Percentiles rank a stretch among this genome's conserved stretches.
Conservation (phyloP, 2,797 vertebrate species). For the Anguilla obscura region DNA sequence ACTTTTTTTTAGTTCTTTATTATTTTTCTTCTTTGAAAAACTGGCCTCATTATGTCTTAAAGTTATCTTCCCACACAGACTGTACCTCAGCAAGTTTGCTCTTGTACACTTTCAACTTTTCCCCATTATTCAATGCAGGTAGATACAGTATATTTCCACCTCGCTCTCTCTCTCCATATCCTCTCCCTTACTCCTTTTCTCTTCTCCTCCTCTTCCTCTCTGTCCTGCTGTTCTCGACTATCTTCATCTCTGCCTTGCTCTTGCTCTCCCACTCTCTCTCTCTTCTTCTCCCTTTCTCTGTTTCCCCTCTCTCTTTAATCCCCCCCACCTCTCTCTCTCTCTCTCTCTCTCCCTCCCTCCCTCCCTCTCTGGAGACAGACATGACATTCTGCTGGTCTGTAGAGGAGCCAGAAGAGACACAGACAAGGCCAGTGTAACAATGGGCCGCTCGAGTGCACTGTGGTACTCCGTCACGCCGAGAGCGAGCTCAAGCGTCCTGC, state of each 20-base stretch:
- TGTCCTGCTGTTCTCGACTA: background rate
- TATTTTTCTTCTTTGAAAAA: constrained; percentile 2
- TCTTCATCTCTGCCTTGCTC: background rate
- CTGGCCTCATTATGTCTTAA: background rate
- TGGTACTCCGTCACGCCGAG: constrained; percentile 32
- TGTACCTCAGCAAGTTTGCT: background rate
- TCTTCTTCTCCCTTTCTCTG: background rate
- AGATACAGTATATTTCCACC: background rate
- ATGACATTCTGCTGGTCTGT: constrained; percentile 22
- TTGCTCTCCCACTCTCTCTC: background rate
- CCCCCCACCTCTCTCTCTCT: background rate
- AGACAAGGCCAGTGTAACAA: constrained; percentile 54
- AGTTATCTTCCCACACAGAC: constrained; percentile 19
- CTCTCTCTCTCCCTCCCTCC: background rate
- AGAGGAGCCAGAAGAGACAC: constrained; percentile 28
- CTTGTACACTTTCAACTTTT: constrained; percentile 13
- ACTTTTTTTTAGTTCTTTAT: background rate
- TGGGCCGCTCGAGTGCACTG: constrained; percentile 39
- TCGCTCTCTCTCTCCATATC: background rate
- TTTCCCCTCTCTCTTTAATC: background rate
- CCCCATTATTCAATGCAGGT: background rate
- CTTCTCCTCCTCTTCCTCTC: background rate
- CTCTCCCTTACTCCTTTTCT: background rate
- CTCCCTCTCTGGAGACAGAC: background rate
- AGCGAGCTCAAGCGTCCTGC: constrained; percentile 27